phyloP scores from a whole-genome alignment of 2,797 vertebrate genomes.

The Xiphophorus birchmanni region DNA sequence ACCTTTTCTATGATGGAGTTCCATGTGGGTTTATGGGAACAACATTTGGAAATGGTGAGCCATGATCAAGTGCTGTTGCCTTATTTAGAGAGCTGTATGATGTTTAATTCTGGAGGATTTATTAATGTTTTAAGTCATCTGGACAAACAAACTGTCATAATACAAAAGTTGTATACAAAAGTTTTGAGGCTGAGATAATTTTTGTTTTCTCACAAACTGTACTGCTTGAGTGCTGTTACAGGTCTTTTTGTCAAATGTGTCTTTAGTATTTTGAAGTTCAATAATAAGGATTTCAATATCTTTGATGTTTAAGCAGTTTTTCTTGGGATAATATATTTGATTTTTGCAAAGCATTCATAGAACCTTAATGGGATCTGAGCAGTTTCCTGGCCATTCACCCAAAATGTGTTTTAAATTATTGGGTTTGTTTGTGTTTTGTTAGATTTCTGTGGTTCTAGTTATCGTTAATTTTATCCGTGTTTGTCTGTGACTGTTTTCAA shows the following conservation, averaged over 20 bases:
- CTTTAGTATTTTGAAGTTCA: background rate
- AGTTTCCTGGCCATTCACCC: background rate
- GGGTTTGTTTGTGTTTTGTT: too few relatives aligned
- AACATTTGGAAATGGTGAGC: constrained; percentile 39
- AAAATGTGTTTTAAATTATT: background rate
- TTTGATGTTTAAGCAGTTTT: background rate
- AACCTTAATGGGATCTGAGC: background rate
- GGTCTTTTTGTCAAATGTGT: background rate
- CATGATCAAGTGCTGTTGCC: constrained; percentile 16
- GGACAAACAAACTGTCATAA: constrained; percentile 8
- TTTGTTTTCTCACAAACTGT: background rate
- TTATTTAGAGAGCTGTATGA: background rate
- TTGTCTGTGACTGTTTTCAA: background rate
- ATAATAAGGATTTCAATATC: background rate
- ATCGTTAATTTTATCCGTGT: background rate
- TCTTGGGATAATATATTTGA: background rate
- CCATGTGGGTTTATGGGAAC: constrained; percentile 52
- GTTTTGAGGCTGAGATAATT: background rate
- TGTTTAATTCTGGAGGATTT: background rate
- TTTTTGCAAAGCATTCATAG: background rate
- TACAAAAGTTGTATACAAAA: background rate
- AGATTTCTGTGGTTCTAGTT: background rate
- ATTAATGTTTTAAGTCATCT: constrained; percentile 1
- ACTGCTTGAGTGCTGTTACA: background rate
- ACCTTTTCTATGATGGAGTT: constrained; percentile 69